Percentiles rank a stretch among this genome's conserved stretches.
These are phyloP conservation scores for Caenorhabditis briggsae DNA, from an alignment of 1,140 invertebrate genomes.

Conservation along the genomic window DNA sequence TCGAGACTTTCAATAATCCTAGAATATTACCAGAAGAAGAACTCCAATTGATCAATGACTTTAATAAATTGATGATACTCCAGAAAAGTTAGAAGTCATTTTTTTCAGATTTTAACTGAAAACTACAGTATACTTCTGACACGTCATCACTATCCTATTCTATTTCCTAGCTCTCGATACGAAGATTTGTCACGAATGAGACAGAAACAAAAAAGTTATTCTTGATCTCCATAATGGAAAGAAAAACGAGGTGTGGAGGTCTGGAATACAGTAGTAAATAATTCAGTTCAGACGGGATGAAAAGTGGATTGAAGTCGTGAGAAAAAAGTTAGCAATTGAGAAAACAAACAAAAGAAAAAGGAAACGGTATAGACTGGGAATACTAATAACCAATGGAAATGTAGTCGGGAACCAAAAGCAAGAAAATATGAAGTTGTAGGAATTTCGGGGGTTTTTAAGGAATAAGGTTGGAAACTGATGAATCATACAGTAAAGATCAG, in stretches of 20 bases:
- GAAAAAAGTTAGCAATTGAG: neutral
- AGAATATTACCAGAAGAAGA: no score
- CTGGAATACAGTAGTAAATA: constrained; percentile 27
- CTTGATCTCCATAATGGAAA: constrained; percentile 36
- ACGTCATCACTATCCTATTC: no score
- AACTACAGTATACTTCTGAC: no score
- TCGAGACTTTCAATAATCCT: no score
- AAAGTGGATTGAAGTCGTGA: constrained; percentile 39
- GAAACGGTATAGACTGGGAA: neutral
- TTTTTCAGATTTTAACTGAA: no score
- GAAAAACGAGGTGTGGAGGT: neutral
- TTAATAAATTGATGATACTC: no score
- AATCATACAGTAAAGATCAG: no score
- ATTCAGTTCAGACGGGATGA: constrained; percentile 18
- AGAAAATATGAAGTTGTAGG: neutral
- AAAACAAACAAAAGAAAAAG: neutral
- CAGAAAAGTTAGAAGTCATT: no score
- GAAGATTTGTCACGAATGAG: neutral
- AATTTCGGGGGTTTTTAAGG: no score
- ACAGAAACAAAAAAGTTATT: neutral
- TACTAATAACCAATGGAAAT: neutral
- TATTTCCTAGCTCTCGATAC: neutral
- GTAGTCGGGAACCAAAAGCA: neutral
- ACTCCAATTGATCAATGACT: no score
- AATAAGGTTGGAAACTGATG: no score